Evolutionary conservation across 2,888 invertebrate genomes (phyloP), one percentile per base, ranked within the genome.

Genomic region (Papilio elwesi): DNA sequence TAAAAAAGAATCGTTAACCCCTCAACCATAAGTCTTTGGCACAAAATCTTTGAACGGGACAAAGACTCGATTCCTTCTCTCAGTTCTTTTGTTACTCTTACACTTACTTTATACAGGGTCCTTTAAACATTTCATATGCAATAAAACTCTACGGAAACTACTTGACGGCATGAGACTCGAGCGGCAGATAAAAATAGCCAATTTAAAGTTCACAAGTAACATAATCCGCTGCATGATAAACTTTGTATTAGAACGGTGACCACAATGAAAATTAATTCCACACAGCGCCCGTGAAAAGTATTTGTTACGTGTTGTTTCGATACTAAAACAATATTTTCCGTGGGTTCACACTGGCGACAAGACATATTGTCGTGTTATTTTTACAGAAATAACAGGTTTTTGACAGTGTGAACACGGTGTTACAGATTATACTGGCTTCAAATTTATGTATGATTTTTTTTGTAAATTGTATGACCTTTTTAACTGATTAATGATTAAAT

Each of bases 21-120:
- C 79, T 88, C 90, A 87, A 87, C 85, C 84, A 85, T 88, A 92
- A n/a, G 92, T 93, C 93, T 93, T 93, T 93, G 93, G 93, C 93
- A 93, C 93, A 89, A 85, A 87, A 90, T 93, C 93, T 93, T 93
- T 93, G 93, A 92, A 87, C 76, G 82, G 83, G 86, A 88, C 93
- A 92, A 93, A 93, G 93, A 93, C 92, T 91, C 87, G 83, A 89
- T 84, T 85, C 83, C 83, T 83, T 82, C 85, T 82, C 84, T 89
- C 91, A 90, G 89, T 91, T 90, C 92, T 87, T 87, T 88, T 82
- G 77, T 82, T 74, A 74, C 55, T 77, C 85, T 86, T 87, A 88
- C 72, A 74, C 74, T 83, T 88, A 89, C 77, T 87, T 85, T 85
- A 85, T 85, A 86, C 86, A 86, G 77, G 80, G 79, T 78, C 12